phyloP scores from a whole-genome alignment of 2,113 vertebrate species.

The Fregata magnificens region DNA sequence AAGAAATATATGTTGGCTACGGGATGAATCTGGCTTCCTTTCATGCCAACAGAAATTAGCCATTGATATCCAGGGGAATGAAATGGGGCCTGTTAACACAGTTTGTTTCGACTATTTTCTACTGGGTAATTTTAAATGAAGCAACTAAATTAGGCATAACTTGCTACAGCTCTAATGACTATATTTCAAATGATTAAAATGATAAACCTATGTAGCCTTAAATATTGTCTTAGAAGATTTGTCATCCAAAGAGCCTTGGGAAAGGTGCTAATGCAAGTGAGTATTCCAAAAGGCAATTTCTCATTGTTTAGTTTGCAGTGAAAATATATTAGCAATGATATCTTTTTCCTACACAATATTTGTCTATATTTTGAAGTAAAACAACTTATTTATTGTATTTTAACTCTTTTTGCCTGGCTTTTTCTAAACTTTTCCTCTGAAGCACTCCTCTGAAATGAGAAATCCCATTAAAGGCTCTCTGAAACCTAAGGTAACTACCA shows the following conservation, averaged over 20 bases:
- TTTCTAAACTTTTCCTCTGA: not conserved
- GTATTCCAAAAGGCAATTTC: conserved; percentile 40
- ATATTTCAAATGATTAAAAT: conserved; percentile 71
- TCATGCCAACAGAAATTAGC: not conserved
- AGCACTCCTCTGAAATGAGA: not conserved
- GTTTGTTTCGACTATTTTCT: conserved; percentile 69
- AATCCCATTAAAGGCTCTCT: not conserved
- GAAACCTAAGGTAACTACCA: not conserved
- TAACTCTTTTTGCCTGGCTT: not conserved
- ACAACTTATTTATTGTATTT: not conserved
- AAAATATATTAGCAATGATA: not conserved
- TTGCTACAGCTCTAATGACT: conserved; percentile 62
- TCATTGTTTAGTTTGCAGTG: conserved; percentile 26
- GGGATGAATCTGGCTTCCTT: not conserved
- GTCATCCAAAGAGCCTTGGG: conserved; percentile 31
- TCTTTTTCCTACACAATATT: not conserved
- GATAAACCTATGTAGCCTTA: conserved; percentile 56
- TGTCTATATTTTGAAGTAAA: not conserved
- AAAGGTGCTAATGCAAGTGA: conserved; percentile 53
- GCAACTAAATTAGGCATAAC: conserved; percentile 69
- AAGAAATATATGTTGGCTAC: not conserved
- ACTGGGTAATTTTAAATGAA: conserved; percentile 75
- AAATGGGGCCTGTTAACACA: conserved; percentile 2
- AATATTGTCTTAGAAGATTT: conserved; percentile 55
- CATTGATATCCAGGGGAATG: not conserved